These are phyloP conservation scores for Cryptops parisi DNA, from an alignment of 2,888 invertebrate species.

Conservation along the genomic window DNA sequence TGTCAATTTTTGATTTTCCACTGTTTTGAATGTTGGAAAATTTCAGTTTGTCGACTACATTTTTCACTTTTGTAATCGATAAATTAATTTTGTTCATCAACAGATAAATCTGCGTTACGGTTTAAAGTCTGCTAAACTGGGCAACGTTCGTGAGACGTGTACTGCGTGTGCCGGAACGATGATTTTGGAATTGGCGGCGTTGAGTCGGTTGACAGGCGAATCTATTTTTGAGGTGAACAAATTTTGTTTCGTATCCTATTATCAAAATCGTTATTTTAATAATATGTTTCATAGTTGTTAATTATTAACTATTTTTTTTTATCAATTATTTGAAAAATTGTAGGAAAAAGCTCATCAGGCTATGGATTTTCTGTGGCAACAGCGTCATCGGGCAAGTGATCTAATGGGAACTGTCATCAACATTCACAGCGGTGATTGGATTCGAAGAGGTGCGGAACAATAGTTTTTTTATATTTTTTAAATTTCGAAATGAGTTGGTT, in stretches of 20 bases:
- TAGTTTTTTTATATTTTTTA: too few species aligned
- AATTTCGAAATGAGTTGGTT: too few species aligned
- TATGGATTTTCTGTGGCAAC: constrained; percentile 93
- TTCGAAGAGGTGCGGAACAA: constrained; percentile 50
- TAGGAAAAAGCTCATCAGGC: constrained; percentile 81
- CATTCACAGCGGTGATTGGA: constrained; percentile 97
- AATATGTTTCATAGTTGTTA: constrained; percentile 3
- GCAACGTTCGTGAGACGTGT: constrained; percentile 75
- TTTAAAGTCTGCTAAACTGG: constrained; percentile 55
- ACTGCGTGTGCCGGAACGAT: constrained; percentile 98
- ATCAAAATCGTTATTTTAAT: too few species aligned
- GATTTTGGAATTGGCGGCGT: constrained; percentile 91
- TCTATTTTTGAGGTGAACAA: constrained; percentile 60
- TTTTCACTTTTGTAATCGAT: too few species aligned
- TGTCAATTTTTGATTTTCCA: too few species aligned
- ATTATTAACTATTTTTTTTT: constrained; percentile 11
- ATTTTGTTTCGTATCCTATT: too few species aligned
- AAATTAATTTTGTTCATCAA: too few species aligned
- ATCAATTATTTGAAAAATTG: too few species aligned
- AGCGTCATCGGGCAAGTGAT: constrained; percentile 77
- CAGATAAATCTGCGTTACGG: constrained; percentile 69
- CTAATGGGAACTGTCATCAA: constrained; percentile 95
- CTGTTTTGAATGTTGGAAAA: too few species aligned
- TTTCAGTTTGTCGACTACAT: too few species aligned
- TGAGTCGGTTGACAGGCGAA: constrained; percentile 79